phyloP scores from a whole-genome alignment of 2,888 invertebrate genomes.

The Caenorhabditis angaria region DNA sequence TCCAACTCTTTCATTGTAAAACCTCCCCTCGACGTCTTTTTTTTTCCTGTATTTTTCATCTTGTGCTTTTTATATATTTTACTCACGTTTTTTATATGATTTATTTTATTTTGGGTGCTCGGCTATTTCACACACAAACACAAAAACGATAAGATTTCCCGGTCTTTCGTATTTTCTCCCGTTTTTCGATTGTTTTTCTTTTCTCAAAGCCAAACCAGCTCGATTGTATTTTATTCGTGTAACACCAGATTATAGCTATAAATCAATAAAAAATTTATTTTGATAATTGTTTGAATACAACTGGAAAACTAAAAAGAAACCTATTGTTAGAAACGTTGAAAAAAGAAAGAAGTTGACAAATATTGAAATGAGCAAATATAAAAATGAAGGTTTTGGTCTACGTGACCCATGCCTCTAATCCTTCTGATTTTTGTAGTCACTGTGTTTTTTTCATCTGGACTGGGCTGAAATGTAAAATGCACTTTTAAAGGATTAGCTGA shows the following conservation, averaged over 20 bases:
- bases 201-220: not conserved
- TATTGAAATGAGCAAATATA: not conserved
- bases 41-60: not conserved
- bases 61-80: not conserved
- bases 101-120: conserved; percentile 10
- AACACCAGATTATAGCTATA: not conserved
- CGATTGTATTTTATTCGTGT: not conserved
- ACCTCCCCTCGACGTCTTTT: not conserved
- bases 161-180: conserved; percentile 11
- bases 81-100: not conserved
- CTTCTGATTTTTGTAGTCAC: conserved; percentile 1
- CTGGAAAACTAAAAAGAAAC: not conserved
- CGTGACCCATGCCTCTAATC: not conserved
- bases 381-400: not conserved
- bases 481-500: too few relatives aligned
- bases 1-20: not conserved
- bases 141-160: conserved; percentile 12
- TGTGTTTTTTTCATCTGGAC: too few relatives aligned
- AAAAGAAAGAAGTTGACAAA: not conserved
- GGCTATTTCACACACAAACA: conserved; percentile 3
- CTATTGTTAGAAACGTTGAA: conserved; percentile 2
- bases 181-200: not conserved
- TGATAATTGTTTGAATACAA: not conserved
- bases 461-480: too few relatives aligned
- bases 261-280: not conserved